phyloP scores from a whole-genome alignment of 1,140 invertebrate genomes.

The Drosophila kanapiae region DNA sequence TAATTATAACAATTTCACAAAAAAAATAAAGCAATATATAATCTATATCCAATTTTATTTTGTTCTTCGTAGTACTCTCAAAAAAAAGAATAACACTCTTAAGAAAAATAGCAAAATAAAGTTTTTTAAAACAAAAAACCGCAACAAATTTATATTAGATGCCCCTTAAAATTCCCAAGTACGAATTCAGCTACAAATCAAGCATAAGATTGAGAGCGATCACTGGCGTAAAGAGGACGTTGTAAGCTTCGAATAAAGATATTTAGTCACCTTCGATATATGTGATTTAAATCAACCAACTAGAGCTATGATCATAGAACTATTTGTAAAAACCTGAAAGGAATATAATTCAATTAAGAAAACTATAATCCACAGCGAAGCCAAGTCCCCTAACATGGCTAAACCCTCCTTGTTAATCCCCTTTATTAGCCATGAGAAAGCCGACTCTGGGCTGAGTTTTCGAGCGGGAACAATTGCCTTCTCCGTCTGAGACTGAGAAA shows the following conservation, averaged over 20 bases:
- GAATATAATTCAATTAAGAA: neutral
- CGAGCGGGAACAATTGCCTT: neutral
- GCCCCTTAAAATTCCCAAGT: neutral
- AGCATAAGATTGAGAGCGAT: too few species aligned
- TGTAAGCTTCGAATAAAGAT: too few species aligned
- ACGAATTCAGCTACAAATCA: neutral
- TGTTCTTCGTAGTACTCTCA: too few species aligned
- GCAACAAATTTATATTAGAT: too few species aligned
- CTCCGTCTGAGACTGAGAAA: neutral
- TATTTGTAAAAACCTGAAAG: neutral
- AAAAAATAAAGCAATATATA: neutral
- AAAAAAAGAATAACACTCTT: too few species aligned
- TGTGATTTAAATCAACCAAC: too few species aligned
- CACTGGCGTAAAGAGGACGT: too few species aligned
- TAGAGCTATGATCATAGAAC: too few species aligned
- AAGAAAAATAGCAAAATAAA: too few species aligned
- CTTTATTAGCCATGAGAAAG: slow-evolving; percentile 8
- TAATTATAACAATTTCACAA: neutral
- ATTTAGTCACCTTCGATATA: too few species aligned
- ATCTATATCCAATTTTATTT: too few species aligned
- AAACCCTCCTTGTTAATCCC: neutral
- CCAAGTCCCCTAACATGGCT: neutral
- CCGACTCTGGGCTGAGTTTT: neutral
- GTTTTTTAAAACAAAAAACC: too few species aligned
- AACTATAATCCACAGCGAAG: neutral